Percentiles rank a stretch among this genome's conserved stretches.
Conservation (phyloP, 2,113 vertebrate genomes). For the Leucoraja erinaceus region DNA sequence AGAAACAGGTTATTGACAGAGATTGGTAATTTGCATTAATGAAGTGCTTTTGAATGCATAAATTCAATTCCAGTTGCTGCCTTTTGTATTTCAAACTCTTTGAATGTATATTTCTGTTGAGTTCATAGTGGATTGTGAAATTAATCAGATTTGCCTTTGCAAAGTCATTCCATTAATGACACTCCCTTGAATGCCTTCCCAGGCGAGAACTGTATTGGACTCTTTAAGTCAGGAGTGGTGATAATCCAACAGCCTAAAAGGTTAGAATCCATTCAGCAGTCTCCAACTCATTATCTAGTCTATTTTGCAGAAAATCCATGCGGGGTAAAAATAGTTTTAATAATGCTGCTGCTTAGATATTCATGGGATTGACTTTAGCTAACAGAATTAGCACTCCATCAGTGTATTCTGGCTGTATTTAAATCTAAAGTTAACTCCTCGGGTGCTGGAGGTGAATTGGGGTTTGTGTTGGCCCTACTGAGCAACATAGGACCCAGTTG, state of each 20-base stretch:
- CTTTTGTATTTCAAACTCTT: not conserved
- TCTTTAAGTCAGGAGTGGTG: not conserved
- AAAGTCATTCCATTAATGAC: not conserved
- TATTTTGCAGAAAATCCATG: not conserved
- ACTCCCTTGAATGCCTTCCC: not conserved
- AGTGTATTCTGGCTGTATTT: not conserved
- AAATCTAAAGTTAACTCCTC: not conserved
- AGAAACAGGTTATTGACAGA: not conserved
- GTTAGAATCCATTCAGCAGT: not conserved
- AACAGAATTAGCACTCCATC: not conserved
- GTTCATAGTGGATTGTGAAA: not conserved
- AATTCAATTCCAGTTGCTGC: not conserved
- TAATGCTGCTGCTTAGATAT: not conserved
- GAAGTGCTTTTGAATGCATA: not conserved
- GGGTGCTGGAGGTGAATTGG: not conserved
- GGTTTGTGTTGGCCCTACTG: not conserved
- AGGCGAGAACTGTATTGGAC: not conserved
- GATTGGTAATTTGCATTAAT: not conserved
- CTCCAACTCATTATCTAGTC: slow-evolving; percentile 9
- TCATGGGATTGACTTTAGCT: slow-evolving; percentile 16
- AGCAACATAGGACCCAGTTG: not conserved
- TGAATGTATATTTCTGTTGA: slow-evolving; percentile 21
- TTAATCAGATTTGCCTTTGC: not conserved
- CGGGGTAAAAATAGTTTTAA: slow-evolving; percentile 22
- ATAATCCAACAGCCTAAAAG: not conserved